phyloP scores from a whole-genome alignment of 2,888 invertebrate species.

The Gibbula magus region DNA sequence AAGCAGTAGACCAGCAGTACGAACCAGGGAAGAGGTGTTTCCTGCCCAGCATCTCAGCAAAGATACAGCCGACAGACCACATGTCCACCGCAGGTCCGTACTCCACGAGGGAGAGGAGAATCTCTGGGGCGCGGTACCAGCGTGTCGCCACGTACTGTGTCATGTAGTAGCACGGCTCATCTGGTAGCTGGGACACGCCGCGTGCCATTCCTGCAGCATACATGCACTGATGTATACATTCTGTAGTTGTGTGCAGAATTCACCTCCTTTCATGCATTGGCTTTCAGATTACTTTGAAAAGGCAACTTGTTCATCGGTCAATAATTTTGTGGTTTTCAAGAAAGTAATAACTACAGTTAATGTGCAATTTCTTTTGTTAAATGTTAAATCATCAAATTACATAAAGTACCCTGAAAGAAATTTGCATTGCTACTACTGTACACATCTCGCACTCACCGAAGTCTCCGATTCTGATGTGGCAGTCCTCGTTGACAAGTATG shows the following conservation, averaged over 20 bases:
- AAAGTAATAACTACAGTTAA: no score
- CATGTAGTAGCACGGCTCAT: constrained; percentile 69
- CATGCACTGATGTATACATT: not conserved
- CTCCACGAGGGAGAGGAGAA: constrained; percentile 74
- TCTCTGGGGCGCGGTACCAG: constrained; percentile 76
- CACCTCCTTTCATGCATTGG: no score
- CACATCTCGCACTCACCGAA: constrained; percentile 71
- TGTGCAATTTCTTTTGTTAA: no score
- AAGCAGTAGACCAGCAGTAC: not conserved
- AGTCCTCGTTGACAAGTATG: constrained; percentile 77
- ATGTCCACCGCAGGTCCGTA: constrained; percentile 77
- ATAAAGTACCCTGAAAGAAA: no score
- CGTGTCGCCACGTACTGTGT: constrained; percentile 77
- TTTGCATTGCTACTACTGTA: no score
- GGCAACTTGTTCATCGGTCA: no score
- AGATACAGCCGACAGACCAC: constrained; percentile 78
- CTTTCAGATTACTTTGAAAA: no score
- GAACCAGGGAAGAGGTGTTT: constrained; percentile 76
- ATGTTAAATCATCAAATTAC: no score
- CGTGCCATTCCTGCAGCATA: constrained; percentile 71
- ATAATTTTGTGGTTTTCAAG: no score
- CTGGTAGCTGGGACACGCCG: constrained; percentile 61
- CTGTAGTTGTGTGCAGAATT: no score
- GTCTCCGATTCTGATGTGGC: constrained; percentile 77
- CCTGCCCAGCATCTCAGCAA: constrained; percentile 77